Percentiles rank a stretch among this genome's conserved stretches.
Evolutionary conservation across 2,888 invertebrate genomes (phyloP).

Genomic region (Eupithecia tripunctaria): DNA sequence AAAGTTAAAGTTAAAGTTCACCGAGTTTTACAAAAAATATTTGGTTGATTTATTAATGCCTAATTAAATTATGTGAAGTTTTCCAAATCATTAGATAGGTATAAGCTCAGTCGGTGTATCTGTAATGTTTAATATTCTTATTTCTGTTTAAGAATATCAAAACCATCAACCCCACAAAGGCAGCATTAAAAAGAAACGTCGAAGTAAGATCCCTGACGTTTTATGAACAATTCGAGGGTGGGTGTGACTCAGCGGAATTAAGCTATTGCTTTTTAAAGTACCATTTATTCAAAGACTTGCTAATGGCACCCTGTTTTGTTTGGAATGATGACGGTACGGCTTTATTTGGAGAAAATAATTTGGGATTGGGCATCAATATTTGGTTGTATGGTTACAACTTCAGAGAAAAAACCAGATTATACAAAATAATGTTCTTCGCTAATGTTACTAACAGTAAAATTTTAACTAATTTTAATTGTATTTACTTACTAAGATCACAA

Average conservation of each 20-base stretch:
- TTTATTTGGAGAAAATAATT: slow-evolving; percentile 48
- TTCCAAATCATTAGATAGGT: neutral
- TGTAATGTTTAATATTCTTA: neutral
- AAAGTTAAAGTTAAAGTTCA: neutral
- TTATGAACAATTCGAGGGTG: slow-evolving; percentile 68
- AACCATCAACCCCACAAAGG: slow-evolving; percentile 56
- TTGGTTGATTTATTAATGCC: neutral
- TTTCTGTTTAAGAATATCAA: slow-evolving; percentile 23
- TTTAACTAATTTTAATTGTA: neutral
- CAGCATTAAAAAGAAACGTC: slow-evolving; percentile 51
- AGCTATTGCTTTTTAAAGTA: slow-evolving; percentile 70
- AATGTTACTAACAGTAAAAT: neutral
- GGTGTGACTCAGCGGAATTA: slow-evolving; percentile 76
- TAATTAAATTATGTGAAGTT: neutral
- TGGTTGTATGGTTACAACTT: neutral
- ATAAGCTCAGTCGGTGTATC: no score
- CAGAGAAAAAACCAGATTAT: neutral
- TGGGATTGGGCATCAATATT: slow-evolving; percentile 11
- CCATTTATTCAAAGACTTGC: slow-evolving; percentile 74
- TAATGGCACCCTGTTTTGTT: slow-evolving; percentile 77
- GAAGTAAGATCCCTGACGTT: slow-evolving; percentile 62
- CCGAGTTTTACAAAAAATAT: neutral
- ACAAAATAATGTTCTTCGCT: neutral
- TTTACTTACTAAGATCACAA: neutral
- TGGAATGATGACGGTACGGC: slow-evolving; percentile 70